Evolutionary conservation across 2,797 vertebrate species (phyloP), one percentile per base, ranked within the genome.

Genomic region (Ataeniobius toweri): DNA sequence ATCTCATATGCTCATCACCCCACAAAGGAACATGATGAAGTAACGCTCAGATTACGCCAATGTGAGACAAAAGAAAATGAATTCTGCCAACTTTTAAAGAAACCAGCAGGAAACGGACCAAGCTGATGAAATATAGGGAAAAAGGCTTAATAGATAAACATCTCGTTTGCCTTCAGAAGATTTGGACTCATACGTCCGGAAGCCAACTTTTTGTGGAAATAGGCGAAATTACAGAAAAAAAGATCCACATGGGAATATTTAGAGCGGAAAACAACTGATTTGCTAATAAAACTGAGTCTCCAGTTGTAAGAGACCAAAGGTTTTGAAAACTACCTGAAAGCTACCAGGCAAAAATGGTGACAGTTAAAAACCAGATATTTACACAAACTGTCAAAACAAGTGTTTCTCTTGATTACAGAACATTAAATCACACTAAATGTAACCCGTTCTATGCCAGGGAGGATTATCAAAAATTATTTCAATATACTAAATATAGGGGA

Each of bases 91-190:
- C 22, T n/a, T 44, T 68, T 6, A 14, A 68, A 44, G 5, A n/a
- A 44, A 68, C n/a, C 22, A 10, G 24, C 9, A 44, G 12, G 22
- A 44, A 24, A 41, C 20, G 0, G 31, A 67, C 36, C 9, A 6
- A n/a, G 65, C 39, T 68, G 65, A 68, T 68, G 39, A 68, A 68
- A 68, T 68, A 68, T 44, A 46, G 5, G 65, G 65, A n/a, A n/a
- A 68, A 68, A 13, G 24, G 12, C 65, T n/a, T 12, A 46, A 46
- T 4, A n/a, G 5, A 46, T 46, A 68, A 44, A 14, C 65, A 68
- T n/a, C 41, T 13, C 5, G 65, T 68, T 46, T 68, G 14, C 39
- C 39, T 68, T 68, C 12, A n/a, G 65, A 24, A 44, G 39, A 68
- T 41, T 44, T 68, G 9, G 2, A 44, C 20, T n/a, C 65, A 13